Evolutionary conservation across 2,797 vertebrate genomes (phyloP), one percentile per base, ranked within the genome.

Genomic region (Gymnodraco acuticeps): DNA sequence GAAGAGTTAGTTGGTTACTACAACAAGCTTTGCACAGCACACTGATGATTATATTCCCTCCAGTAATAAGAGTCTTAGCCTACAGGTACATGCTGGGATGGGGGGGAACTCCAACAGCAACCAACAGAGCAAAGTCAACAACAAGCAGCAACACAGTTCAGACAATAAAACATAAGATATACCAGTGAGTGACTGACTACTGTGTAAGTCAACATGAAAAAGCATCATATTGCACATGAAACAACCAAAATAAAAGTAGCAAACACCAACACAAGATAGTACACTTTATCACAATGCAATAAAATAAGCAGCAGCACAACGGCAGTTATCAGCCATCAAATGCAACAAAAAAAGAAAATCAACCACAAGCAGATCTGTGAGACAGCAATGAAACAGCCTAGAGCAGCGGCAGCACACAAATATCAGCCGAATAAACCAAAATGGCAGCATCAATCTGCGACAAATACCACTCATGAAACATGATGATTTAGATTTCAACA

Each of bases 321-420:
- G n/a, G 16, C 59, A 31, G 31, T 52, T 7, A 52, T 43, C 60
- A 27, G 31, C 27, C 0, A 2, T 41, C 19, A 59, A 11, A 66
- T 17, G 13, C 10, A 54, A 60, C 43, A 59, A 45, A 47, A 50
- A 7, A 54, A 52, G 20, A 59, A 45, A 55, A 43, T 50, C 45
- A n/a, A 50, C 15, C 31, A 59, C 53, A 51, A 54, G 46, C 20
- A 65, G 15, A 65, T 59, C 23, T 51, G 45, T 42, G 4, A 43
- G 46, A 45, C 14, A 33, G 14, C 33, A 52, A 38, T 3, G 19
- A 66, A 60, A 43, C 17, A 0, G 17, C 62, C 17, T 19, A 20
- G 48, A 31, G 20, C 53, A 14, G 10, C 8, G 0, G 19, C 31
- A 41, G 12, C 54, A 41, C 7, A n/a, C 19, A 4, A 0, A 53